Base-by-base conservation (phyloP, 2,888 invertebrate species). In the Tenthredo distinguenda region DNA sequence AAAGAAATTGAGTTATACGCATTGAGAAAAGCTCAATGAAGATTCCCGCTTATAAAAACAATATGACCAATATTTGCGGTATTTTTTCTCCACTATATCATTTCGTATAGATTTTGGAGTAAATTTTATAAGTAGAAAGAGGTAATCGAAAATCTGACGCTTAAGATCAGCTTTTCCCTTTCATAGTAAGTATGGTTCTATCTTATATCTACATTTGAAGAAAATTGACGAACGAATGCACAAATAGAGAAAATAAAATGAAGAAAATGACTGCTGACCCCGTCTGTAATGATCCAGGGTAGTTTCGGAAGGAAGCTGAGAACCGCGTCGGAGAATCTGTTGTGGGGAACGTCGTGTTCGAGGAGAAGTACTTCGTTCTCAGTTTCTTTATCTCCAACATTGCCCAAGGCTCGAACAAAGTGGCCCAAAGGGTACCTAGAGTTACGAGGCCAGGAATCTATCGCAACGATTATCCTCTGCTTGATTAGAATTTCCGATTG, bases 321-420 rank as follows among this genome's bases (percentile, higher is more conserved):
- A 21, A 99, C 99, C 50, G 98, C 97, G 90, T 99, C 98, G 0
- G 99, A 98, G 94, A 99, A 99, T 88, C 97, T 96, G 88, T 97
- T 97, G 92, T 99, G 99, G 0, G 99, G 99, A 1, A 99, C 97
- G 93, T 99, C 99, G 92, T 99, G 99, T 91, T 99, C 99, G 86
- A 99, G 93, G 1, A 99, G 94, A 65, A 99, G 96, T 10, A 98
- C 99, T 94, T 99, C 99, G 92, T 99, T 99, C 94, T 99, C 99
- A 0, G 99, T 99, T 18, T 97, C 96, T 91, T 98, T 98, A 91
- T 99, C 98, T 37, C 99, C 99, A 86, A 99, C 96, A 81, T 96
- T 96, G 21, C 99, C 99, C 9, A 99, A 94, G 0, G 98, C 97
- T 87, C 99, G 95, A 0, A 99, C 99, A 94, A 99, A 99, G 94